These are phyloP conservation scores for Brachionus manjavacas DNA, from an alignment of 1,140 invertebrate genomes.

Conservation along the genomic window DNA sequence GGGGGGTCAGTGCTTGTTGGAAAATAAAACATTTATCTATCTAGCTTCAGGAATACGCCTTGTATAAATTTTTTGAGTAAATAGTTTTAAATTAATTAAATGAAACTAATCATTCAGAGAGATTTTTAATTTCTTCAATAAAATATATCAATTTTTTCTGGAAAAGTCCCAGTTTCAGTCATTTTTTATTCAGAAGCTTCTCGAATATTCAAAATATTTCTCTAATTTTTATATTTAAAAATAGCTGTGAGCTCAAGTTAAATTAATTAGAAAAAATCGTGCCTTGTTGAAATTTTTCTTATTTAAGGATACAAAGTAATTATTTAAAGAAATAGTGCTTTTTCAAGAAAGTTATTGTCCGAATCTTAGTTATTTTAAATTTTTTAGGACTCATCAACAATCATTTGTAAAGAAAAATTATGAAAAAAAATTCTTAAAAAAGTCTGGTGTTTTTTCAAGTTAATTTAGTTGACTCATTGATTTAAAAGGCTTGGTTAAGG, in stretches of 20 bases:
- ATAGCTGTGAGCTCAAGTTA: background rate
- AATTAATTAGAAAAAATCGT: background rate
- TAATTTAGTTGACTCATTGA: background rate
- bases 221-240: background rate
- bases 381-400: background rate
- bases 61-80: background rate
- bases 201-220: background rate
- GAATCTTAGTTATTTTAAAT: background rate
- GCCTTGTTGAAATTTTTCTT: background rate
- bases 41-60: background rate
- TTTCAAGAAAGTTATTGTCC: background rate
- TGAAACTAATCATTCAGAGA: background rate
- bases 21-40: background rate
- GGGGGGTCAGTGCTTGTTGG: background rate
- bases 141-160: background rate
- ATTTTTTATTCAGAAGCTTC: background rate
- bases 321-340: background rate
- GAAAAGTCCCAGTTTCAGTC: background rate
- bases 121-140: background rate
- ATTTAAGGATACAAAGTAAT: background rate
- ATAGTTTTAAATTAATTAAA: background rate
- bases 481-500: background rate
- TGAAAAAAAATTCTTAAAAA: background rate
- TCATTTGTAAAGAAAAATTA: background rate
- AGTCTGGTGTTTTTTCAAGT: background rate